A percentile compares a stretch with the other conserved stretches of the same genome.
These are phyloP conservation scores for Phytoseiulus persimilis DNA, from an alignment of 2,888 invertebrate species.

Conservation along the genomic window DNA sequence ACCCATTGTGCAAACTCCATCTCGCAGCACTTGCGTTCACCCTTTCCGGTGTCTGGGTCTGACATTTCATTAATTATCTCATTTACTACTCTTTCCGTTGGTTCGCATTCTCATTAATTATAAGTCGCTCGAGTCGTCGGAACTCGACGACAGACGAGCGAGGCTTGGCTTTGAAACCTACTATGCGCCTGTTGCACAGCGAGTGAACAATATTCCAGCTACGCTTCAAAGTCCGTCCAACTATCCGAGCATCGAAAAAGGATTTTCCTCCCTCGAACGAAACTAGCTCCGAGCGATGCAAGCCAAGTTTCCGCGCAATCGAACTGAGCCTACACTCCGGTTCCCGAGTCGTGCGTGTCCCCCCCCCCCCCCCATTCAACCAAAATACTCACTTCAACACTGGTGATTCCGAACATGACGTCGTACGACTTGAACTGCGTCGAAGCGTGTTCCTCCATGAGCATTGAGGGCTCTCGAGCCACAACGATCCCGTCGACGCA, in stretches of 20 bases:
- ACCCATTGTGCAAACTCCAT: background rate
- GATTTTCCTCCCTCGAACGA: no score
- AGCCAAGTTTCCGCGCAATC: no score
- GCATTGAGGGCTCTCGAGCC: conserved; percentile 56
- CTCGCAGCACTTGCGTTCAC: background rate
- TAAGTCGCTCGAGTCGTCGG: background rate
- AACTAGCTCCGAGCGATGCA: no score
- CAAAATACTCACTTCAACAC: conserved; percentile 51
- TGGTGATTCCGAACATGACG: conserved; percentile 78
- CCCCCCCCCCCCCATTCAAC: no score
- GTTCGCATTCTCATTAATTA: background rate
- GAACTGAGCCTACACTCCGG: no score
- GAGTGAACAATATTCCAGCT: background rate
- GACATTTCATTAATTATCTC: background rate
- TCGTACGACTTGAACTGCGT: conserved; percentile 50
- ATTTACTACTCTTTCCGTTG: background rate
- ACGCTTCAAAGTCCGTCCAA: no score
- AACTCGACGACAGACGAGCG: background rate
- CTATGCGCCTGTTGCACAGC: background rate
- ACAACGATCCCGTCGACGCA: conserved; percentile 90
- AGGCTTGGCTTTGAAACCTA: background rate
- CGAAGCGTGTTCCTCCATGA: conserved; percentile 43
- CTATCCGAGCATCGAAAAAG: no score
- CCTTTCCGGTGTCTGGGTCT: background rate
- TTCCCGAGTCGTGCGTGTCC: no score